Conservation (phyloP, 1,140 invertebrate species). For the Trachymyrmex cornetzi region DNA sequence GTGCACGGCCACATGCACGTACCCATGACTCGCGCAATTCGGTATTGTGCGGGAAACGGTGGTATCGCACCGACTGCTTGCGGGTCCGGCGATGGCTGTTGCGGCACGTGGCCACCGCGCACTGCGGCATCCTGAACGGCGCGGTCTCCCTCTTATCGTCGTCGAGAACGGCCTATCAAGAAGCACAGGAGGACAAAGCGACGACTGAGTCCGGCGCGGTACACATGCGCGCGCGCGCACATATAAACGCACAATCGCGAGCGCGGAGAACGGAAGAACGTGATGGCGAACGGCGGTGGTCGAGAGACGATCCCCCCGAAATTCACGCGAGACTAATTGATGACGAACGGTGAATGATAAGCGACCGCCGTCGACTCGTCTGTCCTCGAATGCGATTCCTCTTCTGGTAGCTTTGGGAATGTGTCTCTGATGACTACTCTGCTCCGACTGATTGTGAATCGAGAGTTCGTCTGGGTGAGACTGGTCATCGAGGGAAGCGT, state of each 20-base stretch:
- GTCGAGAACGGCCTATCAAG: not conserved
- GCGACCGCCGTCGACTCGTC: not conserved
- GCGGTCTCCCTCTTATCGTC: not conserved
- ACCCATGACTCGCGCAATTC: slow-evolving; percentile 87
- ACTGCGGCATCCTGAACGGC: slow-evolving; percentile 87
- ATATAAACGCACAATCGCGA: not conserved
- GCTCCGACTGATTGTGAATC: not conserved
- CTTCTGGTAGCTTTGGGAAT: not conserved
- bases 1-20: slow-evolving; percentile 86
- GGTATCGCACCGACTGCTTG: slow-evolving; percentile 87
- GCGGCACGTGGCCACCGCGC: slow-evolving; percentile 87
- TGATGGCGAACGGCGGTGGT: not conserved
- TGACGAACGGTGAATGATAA: not conserved
- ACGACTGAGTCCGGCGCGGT: not conserved
- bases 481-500: no score
- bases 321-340: not conserved
- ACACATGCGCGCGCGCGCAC: not conserved
- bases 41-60: slow-evolving; percentile 88
- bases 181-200: not conserved
- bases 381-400: not conserved
- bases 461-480: not conserved
- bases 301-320: not conserved
- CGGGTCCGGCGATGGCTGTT: slow-evolving; percentile 88
- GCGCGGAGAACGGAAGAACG: not conserved
- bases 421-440: not conserved